Percentiles rank a stretch among this genome's conserved stretches.
phyloP scores from a whole-genome alignment of 2,797 vertebrate species.

The Ciconia nigra region DNA sequence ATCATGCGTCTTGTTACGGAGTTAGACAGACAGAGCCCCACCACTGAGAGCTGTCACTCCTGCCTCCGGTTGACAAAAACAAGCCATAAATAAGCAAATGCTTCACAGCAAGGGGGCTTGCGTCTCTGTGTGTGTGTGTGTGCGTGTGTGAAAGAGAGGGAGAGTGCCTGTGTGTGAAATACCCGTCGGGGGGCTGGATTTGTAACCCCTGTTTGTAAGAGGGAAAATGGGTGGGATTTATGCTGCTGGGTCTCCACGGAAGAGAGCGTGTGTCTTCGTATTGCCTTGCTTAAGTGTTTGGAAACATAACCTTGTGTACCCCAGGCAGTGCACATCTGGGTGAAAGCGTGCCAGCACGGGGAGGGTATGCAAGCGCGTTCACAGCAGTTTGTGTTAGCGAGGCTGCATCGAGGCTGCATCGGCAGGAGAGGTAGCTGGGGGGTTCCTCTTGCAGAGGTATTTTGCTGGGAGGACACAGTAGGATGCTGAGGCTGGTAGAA shows the following conservation, averaged over 20 bases:
- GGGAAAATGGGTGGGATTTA: background rate
- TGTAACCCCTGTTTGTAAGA: background rate
- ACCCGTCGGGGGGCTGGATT: background rate
- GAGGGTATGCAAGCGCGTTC: background rate
- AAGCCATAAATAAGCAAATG: constrained; percentile 70
- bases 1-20: constrained; percentile 73
- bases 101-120: constrained; percentile 43
- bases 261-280: background rate
- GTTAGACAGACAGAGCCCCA: constrained; percentile 67
- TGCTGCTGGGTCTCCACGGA: background rate
- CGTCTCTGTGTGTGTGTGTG: background rate
- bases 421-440: background rate
- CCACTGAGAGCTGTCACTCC: constrained; percentile 71
- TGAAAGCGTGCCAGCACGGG: background rate
- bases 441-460: background rate
- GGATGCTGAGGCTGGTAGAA: background rate
- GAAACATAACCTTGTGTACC: background rate
- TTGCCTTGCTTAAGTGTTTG: background rate
- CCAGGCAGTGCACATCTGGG: background rate
- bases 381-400: background rate
- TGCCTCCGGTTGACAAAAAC: constrained; percentile 60
- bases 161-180: background rate
- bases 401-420: background rate
- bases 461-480: background rate
- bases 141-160: background rate